Percentiles rank a stretch among this genome's conserved stretches.
phyloP scores from a whole-genome alignment of 2,888 invertebrate genomes.

The Pachymerium ferrugineum region DNA sequence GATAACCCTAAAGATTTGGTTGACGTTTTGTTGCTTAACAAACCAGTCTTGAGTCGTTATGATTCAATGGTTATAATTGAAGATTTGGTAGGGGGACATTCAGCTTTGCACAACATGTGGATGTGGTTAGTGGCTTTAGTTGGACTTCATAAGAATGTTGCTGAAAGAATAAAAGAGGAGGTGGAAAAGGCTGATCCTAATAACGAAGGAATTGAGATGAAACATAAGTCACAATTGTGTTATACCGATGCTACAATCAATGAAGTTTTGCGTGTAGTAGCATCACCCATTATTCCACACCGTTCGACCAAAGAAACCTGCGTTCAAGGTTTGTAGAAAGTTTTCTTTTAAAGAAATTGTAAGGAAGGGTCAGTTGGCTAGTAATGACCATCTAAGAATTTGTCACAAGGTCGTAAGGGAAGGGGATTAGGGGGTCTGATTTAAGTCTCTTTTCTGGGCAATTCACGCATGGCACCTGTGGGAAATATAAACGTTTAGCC shows the following conservation, averaged over 20 bases:
- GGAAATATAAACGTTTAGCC: too few relatives aligned
- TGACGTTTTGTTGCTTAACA: constrained; percentile 60
- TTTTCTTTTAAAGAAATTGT: neutral
- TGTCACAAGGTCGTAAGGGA: too few relatives aligned
- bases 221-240: constrained; percentile 6
- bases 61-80: constrained; percentile 44
- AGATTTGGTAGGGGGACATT: constrained; percentile 82
- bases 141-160: constrained; percentile 12
- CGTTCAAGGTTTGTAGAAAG: constrained; percentile 55
- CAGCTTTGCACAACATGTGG: constrained; percentile 67
- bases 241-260: constrained; percentile 35
- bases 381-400: too few relatives aligned
- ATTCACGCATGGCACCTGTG: too few relatives aligned
- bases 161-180: constrained; percentile 30
- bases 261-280: constrained; percentile 34
- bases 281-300: constrained; percentile 75
- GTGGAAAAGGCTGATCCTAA: neutral
- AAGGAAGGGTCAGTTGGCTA: too few relatives aligned
- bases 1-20: constrained; percentile 65
- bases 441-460: too few relatives aligned
- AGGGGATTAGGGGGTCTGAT: too few relatives aligned
- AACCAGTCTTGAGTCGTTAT: neutral
- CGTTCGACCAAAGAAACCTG: constrained; percentile 71
- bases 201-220: neutral
- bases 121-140: constrained; percentile 33